Evolutionary conservation across 2,113 vertebrate genomes (phyloP).

Genomic region (Amblyornis subalaris): DNA sequence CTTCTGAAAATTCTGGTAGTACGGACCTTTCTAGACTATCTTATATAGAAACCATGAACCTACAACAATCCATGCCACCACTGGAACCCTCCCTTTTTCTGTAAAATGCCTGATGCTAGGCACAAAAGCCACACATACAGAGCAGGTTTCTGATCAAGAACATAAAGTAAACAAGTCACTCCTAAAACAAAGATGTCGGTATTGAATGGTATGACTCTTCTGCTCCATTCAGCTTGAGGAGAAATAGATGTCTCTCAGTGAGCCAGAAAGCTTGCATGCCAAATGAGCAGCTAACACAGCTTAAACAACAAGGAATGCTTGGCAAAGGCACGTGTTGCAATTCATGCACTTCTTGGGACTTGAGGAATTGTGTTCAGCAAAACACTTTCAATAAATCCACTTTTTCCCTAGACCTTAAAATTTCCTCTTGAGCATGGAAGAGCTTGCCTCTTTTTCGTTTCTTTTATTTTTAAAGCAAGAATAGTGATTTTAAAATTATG

Average conservation of each 20-base stretch:
- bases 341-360: background rate
- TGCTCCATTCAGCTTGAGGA: background rate
- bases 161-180: background rate
- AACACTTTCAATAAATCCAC: background rate
- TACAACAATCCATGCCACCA: background rate
- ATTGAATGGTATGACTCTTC: background rate
- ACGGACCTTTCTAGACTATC: background rate
- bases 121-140: background rate
- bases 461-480: background rate
- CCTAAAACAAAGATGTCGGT: background rate
- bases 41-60: background rate
- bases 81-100: background rate
- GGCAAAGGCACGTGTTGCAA: background rate
- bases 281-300: background rate
- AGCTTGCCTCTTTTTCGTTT: background rate
- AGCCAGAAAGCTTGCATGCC: background rate
- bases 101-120: background rate
- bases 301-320: background rate
- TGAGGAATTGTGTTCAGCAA: background rate
- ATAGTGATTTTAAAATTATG: background rate
- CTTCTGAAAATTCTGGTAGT: background rate
- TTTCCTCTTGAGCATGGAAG: background rate
- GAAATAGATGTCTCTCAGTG: background rate
- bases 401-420: background rate
- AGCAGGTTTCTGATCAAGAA: background rate